Percentiles rank a stretch among this genome's conserved stretches.
phyloP scores from a whole-genome alignment of 2,888 invertebrate species.

The Microctonus brassicae region DNA sequence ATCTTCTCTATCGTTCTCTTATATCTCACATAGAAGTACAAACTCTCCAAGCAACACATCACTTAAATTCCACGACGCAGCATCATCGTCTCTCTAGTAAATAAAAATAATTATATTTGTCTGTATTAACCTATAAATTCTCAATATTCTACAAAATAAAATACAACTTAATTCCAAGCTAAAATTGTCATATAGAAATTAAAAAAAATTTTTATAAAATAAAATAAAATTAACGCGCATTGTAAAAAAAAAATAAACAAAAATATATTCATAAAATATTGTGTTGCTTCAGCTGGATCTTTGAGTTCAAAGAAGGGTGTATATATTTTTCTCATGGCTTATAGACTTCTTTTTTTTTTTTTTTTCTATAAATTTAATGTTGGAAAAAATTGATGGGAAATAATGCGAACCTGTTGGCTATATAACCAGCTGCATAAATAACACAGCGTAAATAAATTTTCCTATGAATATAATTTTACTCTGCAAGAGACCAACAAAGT shows the following conservation, averaged over 20 bases:
- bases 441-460: background rate
- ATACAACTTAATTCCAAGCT: background rate
- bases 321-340: no score
- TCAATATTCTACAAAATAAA: background rate
- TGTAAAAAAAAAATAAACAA: no score
- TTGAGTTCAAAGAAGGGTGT: no score
- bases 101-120: background rate
- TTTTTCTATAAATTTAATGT: background rate
- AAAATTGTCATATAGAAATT: background rate
- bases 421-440: slow-evolving; percentile 29
- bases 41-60: no score
- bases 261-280: no score
- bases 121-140: background rate
- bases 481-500: slow-evolving; percentile 8
- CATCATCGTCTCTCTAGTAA: slow-evolving; percentile 23
- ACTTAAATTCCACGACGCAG: slow-evolving; percentile 39
- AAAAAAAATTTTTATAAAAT: no score
- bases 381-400: slow-evolving; percentile 8
- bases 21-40: no score
- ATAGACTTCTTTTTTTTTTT: background rate
- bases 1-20: background rate
- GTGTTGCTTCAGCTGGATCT: no score
- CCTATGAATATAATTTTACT: background rate
- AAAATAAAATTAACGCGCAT: no score
- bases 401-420: slow-evolving; percentile 10